A percentile compares a stretch with the other conserved stretches of the same genome.
phyloP scores from a whole-genome alignment of 1,140 invertebrate genomes.

The Anoplolepis gracilipes region DNA sequence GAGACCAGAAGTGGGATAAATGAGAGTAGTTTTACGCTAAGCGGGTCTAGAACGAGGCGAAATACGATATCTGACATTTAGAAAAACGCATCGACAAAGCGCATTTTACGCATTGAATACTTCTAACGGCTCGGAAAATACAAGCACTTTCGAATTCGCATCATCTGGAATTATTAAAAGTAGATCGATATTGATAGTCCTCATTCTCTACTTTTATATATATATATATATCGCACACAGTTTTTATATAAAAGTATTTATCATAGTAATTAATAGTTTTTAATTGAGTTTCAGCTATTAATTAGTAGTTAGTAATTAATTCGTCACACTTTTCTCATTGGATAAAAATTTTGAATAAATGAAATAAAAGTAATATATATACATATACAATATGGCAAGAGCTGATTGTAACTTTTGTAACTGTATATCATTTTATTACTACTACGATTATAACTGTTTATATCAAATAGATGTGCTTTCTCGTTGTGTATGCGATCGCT shows the following conservation, averaged over 20 bases:
- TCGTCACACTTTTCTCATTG: neutral
- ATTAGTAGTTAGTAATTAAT: neutral
- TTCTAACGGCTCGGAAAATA: neutral
- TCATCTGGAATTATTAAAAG: neutral
- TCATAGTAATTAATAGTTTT: neutral
- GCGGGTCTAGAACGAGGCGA: neutral
- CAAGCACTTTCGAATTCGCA: neutral
- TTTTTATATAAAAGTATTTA: neutral
- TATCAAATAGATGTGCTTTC: neutral
- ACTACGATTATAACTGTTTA: neutral
- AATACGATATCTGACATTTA: neutral
- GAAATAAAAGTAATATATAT: neutral
- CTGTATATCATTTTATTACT: constrained; percentile 6
- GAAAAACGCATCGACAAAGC: neutral
- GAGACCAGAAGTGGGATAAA: constrained; percentile 19
- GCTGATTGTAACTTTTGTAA: neutral
- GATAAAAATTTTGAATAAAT: neutral
- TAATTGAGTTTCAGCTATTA: no score
- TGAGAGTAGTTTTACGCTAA: constrained; percentile 46
- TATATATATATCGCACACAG: neutral
- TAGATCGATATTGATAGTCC: neutral
- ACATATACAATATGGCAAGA: neutral
- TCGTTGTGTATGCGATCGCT: neutral
- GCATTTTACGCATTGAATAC: neutral
- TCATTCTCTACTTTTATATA: neutral